Evolutionary conservation across 2,113 vertebrate species (phyloP), one percentile per base, ranked within the genome.

Genomic region (Solenodon paradoxus): DNA sequence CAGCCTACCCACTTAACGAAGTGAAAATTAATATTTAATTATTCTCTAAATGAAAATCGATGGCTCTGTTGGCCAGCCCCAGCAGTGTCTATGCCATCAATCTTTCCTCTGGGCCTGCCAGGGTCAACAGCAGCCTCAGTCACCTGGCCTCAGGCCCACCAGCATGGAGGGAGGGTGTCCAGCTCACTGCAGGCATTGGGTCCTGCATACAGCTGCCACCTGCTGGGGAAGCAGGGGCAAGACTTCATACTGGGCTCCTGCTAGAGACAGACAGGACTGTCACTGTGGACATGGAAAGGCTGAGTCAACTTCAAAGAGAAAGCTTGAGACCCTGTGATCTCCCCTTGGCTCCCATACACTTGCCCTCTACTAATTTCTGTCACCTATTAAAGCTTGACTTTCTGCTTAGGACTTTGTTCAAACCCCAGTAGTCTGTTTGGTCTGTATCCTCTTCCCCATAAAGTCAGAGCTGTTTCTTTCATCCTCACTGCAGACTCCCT

Each of bases 1-100:
- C 95, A 97, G 97, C 98, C 97, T 98, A 97, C 96, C 57, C 35
- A 97, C 97, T 98, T 98, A 98, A 99, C 98, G 98, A 98, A 99
- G 98, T 98, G 98, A 98, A 98, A 98, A 98, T 98, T 98, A 99
- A 98, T 99, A 98, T 98, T 99, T 98, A 98, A 99, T 98, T 98
- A 98, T 98, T 98, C 94, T 86, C 97, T 99, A 98, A 99, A 98
- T 98, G 98, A 98, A 98, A 98, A 98, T 98, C 98, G 57, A 98
- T 98, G 98, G 95, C 88, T 92, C 93, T 88, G 92, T 97, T 83
- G 96, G 97, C 98, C 96, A 97, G 98, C 97, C 97, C 97, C 96
- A 94, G 97, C 97, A 96, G 90, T 96, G 78, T 91, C 92, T 26
- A 66, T 93, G 96, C 93, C 61, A 49, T 97, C 92, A 97, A 95